A percentile compares a stretch with the other conserved stretches of the same genome.
These are phyloP conservation scores for Cyanoramphus novaezelandiae DNA, from an alignment of 2,113 vertebrate genomes.

Conservation along the genomic window DNA sequence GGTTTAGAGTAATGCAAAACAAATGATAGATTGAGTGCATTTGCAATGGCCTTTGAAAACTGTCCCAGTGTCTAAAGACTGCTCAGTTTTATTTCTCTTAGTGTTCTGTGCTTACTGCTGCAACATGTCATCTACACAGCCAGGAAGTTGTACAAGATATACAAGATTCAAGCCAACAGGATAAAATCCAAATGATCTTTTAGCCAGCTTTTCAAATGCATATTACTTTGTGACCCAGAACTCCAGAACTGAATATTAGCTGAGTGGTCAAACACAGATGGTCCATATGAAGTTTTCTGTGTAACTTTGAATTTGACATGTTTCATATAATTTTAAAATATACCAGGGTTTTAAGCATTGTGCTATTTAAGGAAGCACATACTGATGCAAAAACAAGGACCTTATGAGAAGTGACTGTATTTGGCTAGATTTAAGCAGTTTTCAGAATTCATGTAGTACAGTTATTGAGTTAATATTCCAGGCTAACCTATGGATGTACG, in stretches of 20 bases:
- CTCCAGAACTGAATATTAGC: conserved; percentile 68
- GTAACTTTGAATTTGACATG: not conserved
- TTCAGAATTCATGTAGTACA: not conserved
- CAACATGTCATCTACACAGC: conserved; percentile 72
- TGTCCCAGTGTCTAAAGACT: conserved; percentile 9
- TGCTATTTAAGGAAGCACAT: not conserved
- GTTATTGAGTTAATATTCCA: not conserved
- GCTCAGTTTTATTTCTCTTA: conserved; percentile 44
- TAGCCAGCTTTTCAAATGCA: conserved; percentile 79
- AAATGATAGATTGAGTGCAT: conserved; percentile 36
- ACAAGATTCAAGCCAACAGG: conserved; percentile 80
- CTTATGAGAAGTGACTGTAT: not conserved
- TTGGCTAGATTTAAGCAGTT: not conserved
- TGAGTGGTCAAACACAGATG: conserved; percentile 42
- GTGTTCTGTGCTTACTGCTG: conserved; percentile 72
- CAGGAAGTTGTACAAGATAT: conserved; percentile 75
- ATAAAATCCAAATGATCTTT: conserved; percentile 79
- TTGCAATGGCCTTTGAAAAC: conserved; percentile 41
- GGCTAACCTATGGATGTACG: not conserved
- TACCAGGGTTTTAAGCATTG: not conserved
- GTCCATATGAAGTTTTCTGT: conserved; percentile 44
- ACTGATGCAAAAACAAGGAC: not conserved
- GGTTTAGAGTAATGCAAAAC: conserved; percentile 19
- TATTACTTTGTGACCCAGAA: conserved; percentile 82
- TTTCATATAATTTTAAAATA: conserved; percentile 31